Evolutionary conservation across 1,140 invertebrate species (phyloP).

Genomic region (Aleiodes sp.): DNA sequence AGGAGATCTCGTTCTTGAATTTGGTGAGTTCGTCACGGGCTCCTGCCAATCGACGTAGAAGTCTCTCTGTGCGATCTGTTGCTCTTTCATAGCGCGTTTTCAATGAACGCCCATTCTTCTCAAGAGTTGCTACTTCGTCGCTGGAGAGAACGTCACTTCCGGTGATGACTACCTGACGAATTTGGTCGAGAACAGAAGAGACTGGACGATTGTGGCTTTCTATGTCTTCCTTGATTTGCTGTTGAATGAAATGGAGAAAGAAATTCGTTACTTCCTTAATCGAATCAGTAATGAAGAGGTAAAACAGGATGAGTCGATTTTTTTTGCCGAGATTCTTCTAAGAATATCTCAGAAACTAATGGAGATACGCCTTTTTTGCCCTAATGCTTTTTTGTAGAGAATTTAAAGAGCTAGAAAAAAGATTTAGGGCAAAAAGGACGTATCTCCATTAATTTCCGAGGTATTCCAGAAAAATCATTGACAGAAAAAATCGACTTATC

Average conservation of each 20-base stretch:
- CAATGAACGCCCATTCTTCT: conserved; percentile 83
- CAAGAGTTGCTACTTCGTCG: conserved; percentile 86
- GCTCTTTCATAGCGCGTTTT: conserved; percentile 87
- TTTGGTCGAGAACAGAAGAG: conserved; percentile 88
- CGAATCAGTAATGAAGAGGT: too few species aligned
- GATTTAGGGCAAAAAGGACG: too few species aligned
- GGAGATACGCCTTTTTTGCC: too few species aligned
- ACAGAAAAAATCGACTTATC: too few species aligned
- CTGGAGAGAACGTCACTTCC: conserved; percentile 89
- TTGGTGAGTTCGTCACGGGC: conserved; percentile 90
- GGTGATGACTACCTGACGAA: conserved; percentile 88
- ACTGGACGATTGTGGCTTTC: conserved; percentile 87
- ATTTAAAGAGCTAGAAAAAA: too few species aligned
- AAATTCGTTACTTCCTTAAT: too few species aligned
- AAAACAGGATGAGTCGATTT: too few species aligned
- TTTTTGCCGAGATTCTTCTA: too few species aligned
- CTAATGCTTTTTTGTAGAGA: too few species aligned
- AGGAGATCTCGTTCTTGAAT: conserved; percentile 81
- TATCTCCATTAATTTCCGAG: too few species aligned
- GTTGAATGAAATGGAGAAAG: conserved; percentile 39
- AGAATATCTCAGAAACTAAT: too few species aligned
- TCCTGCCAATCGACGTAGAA: conserved; percentile 78
- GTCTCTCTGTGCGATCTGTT: conserved; percentile 79
- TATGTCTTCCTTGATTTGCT: conserved; percentile 92
- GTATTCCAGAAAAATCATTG: too few species aligned